phyloP scores from a whole-genome alignment of 2,797 vertebrate species.

The Syngnathus rostellatus region DNA sequence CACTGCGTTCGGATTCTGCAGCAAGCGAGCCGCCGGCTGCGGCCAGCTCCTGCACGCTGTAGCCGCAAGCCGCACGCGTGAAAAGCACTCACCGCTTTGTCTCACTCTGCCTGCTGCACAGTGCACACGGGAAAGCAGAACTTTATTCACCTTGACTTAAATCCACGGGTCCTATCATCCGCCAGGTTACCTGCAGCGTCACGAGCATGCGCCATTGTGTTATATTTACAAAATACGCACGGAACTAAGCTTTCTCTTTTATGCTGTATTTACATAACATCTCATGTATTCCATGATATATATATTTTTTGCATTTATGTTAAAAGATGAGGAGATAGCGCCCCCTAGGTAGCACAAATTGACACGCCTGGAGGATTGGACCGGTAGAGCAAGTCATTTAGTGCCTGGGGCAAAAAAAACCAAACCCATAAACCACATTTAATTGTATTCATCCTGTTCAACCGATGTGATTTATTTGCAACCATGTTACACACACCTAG shows the following conservation, averaged over 20 bases:
- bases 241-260: background rate
- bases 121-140: conserved; percentile 31
- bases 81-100: conserved; percentile 9
- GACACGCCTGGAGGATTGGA: background rate
- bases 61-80: conserved; percentile 5
- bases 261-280: background rate
- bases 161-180: conserved; percentile 55
- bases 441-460: too few relatives aligned
- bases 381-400: too few relatives aligned
- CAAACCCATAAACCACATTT: too few relatives aligned
- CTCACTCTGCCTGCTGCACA: conserved; percentile 17
- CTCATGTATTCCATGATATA: background rate
- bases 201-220: background rate
- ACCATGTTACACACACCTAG: too few relatives aligned
- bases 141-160: conserved; percentile 40
- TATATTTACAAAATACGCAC: background rate
- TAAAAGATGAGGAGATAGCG: background rate
- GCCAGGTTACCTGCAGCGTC: conserved; percentile 24
- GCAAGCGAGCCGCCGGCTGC: conserved; percentile 19
- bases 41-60: background rate
- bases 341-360: background rate
- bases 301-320: background rate
- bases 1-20: background rate
- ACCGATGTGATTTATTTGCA: too few relatives aligned
- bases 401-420: too few relatives aligned